Conservation (phyloP, 2,888 invertebrate species). For the Leucophora obtusa region DNA sequence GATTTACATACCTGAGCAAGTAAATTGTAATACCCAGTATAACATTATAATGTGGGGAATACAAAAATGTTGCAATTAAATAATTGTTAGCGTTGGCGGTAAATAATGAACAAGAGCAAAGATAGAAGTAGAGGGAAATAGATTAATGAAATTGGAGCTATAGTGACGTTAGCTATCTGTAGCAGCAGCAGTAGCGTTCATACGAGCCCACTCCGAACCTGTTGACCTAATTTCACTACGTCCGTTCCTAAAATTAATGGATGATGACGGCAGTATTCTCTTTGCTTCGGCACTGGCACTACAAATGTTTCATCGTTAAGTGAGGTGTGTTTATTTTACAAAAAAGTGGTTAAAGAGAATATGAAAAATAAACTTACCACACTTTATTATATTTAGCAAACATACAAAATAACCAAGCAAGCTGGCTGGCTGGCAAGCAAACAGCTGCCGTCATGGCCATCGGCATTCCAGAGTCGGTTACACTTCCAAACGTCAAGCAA, state of each 20-base stretch:
- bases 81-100: slow-evolving; percentile 37
- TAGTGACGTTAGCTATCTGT: slow-evolving; percentile 6
- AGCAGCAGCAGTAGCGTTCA: slow-evolving; percentile 58
- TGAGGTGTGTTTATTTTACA: slow-evolving; percentile 39
- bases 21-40: background rate
- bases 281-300: slow-evolving; percentile 62
- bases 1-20: background rate
- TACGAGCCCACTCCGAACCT: slow-evolving; percentile 76
- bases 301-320: slow-evolving; percentile 63
- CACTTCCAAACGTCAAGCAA: slow-evolving; percentile 63
- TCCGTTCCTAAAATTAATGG: slow-evolving; percentile 60
- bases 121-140: background rate
- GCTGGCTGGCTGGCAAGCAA: slow-evolving; percentile 58
- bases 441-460: slow-evolving; percentile 64
- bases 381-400: slow-evolving; percentile 61
- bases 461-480: slow-evolving; percentile 65
- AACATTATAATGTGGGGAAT: background rate
- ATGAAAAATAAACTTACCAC: slow-evolving; percentile 56
- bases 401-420: slow-evolving; percentile 40
- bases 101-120: slow-evolving; percentile 13
- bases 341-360: slow-evolving; percentile 30
- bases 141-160: slow-evolving; percentile 22
- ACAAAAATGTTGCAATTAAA: slow-evolving; percentile 14
- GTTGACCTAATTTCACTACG: slow-evolving; percentile 78
- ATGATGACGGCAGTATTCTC: slow-evolving; percentile 59